A percentile compares a stretch with the other conserved stretches of the same genome.
Evolutionary conservation across 2,888 invertebrate genomes (phyloP).

Genomic region (Drosophila pseudotakahashii): DNA sequence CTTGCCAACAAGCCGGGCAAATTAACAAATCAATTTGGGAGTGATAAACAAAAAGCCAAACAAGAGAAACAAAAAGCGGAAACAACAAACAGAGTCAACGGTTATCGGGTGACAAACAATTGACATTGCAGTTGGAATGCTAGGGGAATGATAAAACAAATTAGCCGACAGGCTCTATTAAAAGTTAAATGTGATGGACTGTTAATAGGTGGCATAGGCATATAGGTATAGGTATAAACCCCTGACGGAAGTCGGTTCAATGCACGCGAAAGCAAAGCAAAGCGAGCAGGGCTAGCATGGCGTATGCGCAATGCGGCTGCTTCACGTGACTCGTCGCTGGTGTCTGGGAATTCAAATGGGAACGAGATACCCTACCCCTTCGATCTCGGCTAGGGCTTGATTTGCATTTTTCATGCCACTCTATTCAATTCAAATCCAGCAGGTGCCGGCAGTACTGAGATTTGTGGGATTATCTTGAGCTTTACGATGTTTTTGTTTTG

Average conservation of each 20-base stretch:
- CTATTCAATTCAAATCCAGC: slow-evolving; percentile 29
- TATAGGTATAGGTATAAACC: not conserved
- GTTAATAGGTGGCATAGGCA: slow-evolving; percentile 17
- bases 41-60: slow-evolving; percentile 59
- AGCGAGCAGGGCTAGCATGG: slow-evolving; percentile 47
- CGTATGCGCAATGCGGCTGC: slow-evolving; percentile 45
- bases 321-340: slow-evolving; percentile 62
- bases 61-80: slow-evolving; percentile 38
- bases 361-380: slow-evolving; percentile 23
- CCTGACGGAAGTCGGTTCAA: slow-evolving; percentile 58
- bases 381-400: slow-evolving; percentile 27
- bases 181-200: slow-evolving; percentile 31
- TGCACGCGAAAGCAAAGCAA: slow-evolving; percentile 52
- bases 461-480: slow-evolving; percentile 27
- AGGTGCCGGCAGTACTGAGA: slow-evolving; percentile 12
- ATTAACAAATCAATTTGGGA: slow-evolving; percentile 70
- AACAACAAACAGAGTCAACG: slow-evolving; percentile 19
- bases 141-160: slow-evolving; percentile 37
- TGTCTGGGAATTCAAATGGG: slow-evolving; percentile 19
- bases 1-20: slow-evolving; percentile 57
- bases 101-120: slow-evolving; percentile 56
- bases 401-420: slow-evolving; percentile 24
- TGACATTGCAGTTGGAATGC: slow-evolving; percentile 24
- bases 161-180: slow-evolving; percentile 36
- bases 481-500: slow-evolving; percentile 38